Percentiles rank a stretch among this genome's conserved stretches.
phyloP scores from a whole-genome alignment of 2,888 invertebrate species.

The Meganola albula region DNA sequence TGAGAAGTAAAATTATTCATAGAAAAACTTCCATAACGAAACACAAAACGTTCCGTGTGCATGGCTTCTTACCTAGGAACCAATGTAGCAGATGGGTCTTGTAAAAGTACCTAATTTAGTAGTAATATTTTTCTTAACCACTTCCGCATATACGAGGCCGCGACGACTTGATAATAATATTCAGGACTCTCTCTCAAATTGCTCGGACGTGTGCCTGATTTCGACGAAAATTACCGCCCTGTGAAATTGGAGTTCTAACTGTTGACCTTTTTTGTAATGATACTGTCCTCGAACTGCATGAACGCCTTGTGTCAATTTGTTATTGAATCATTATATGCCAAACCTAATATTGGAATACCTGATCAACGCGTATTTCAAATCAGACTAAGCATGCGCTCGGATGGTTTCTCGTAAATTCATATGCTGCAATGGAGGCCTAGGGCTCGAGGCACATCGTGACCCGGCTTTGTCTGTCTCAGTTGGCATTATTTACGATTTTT shows the following conservation, averaged over 20 bases:
- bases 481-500: conserved; percentile 71
- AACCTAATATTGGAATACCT: neutral
- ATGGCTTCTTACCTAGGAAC: no score
- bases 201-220: conserved; percentile 52
- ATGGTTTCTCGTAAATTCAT: conserved; percentile 61
- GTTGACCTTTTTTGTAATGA: conserved; percentile 47
- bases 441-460: conserved; percentile 69
- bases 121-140: conserved; percentile 42
- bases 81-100: no score
- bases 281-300: conserved; percentile 28
- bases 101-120: conserved; percentile 40
- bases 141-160: conserved; percentile 42
- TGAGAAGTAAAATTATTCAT: neutral
- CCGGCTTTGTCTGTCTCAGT: conserved; percentile 57
- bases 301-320: conserved; percentile 22
- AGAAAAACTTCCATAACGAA: conserved; percentile 1
- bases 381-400: conserved; percentile 38
- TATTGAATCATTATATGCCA: conserved; percentile 1
- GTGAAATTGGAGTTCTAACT: conserved; percentile 45
- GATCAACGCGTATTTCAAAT: conserved; percentile 38
- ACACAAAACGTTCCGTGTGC: conserved; percentile 17
- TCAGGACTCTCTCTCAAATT: conserved; percentile 53
- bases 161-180: conserved; percentile 47
- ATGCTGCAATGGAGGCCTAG: conserved; percentile 60
- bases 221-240: conserved; percentile 44